Conservation (phyloP, 1,140 invertebrate genomes). For the Macrobrachium nipponense region DNA sequence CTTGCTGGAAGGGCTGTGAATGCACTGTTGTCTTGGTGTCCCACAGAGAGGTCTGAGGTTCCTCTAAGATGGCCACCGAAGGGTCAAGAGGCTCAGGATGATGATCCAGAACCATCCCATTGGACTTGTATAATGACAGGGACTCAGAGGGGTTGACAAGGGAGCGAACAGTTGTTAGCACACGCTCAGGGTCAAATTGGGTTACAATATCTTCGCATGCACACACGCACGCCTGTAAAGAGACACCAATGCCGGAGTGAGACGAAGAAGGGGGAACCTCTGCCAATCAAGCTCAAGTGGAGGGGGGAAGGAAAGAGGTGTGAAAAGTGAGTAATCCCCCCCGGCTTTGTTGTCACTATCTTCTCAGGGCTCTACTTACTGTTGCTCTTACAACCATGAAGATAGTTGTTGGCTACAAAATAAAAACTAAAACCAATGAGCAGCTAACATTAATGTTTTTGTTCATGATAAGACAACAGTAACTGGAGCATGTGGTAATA, state of each 20-base stretch:
- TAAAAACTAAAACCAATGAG: too few relatives aligned
- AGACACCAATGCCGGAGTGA: conserved; percentile 46
- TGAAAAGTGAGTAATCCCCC: too few relatives aligned
- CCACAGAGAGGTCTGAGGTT: conserved; percentile 18
- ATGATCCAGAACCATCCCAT: conserved; percentile 46
- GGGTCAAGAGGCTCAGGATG: conserved; percentile 28
- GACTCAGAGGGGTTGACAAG: conserved; percentile 60
- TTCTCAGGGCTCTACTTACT: too few relatives aligned
- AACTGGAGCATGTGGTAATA: too few relatives aligned
- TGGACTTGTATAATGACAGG: conserved; percentile 51
- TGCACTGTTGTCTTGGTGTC: conserved; percentile 28
- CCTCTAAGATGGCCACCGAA: conserved; percentile 31
- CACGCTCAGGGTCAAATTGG: conserved; percentile 56
- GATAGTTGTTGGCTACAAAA: too few relatives aligned
- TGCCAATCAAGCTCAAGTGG: conserved; percentile 40
- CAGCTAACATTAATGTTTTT: too few relatives aligned
- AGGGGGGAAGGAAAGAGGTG: background rate
- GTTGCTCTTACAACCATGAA: too few relatives aligned
- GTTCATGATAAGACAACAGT: too few relatives aligned
- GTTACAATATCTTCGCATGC: conserved; percentile 61
- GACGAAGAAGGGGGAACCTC: conserved; percentile 28
- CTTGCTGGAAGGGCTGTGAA: conserved; percentile 35
- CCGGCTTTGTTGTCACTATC: too few relatives aligned
- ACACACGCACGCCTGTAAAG: conserved; percentile 59
- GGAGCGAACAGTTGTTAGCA: conserved; percentile 60